A percentile compares a stretch with the other conserved stretches of the same genome.
Evolutionary conservation across 2,888 invertebrate genomes (phyloP).

Genomic region (Pocota personata): DNA sequence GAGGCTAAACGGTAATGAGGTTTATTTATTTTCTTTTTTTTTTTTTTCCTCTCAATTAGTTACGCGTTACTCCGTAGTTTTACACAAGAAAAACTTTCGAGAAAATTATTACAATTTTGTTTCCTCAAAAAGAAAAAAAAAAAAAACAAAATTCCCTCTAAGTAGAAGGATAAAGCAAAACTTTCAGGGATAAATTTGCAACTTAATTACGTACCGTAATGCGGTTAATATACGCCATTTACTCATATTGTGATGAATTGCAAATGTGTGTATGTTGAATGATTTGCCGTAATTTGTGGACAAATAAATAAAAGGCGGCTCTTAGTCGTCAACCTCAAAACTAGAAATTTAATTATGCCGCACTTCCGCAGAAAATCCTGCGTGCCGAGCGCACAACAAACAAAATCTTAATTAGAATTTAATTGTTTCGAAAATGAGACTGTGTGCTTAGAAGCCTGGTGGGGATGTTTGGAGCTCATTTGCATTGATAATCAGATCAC

Average conservation of each 20-base stretch:
- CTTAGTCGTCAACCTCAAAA: conserved; percentile 15
- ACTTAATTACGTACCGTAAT: conserved; percentile 45
- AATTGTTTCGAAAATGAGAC: conserved; percentile 60
- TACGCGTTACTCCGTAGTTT: conserved; percentile 39
- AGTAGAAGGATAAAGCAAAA: neutral
- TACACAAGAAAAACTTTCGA: conserved; percentile 28
- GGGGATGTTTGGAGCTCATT: conserved; percentile 40
- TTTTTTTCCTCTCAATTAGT: conserved; percentile 46
- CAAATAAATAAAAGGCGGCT: conserved; percentile 40
- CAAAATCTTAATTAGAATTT: conserved; percentile 72
- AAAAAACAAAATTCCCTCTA: neutral
- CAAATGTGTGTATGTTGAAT: neutral
- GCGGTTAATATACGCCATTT: conserved; percentile 50
- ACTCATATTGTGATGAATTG: conserved; percentile 17
- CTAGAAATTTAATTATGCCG: conserved; percentile 68
- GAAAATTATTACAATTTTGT: conserved; percentile 26
- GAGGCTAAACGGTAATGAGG: conserved; percentile 57
- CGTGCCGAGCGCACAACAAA: conserved; percentile 46
- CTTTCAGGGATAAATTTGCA: conserved; percentile 34
- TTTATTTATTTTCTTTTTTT: conserved; percentile 38
- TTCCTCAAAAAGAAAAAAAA: neutral
- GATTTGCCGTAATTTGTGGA: conserved; percentile 47
- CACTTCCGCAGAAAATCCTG: conserved; percentile 61
- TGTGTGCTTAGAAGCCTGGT: neutral
- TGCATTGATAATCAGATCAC: conserved; percentile 60